Percentiles rank a stretch among this genome's conserved stretches.
These are phyloP conservation scores for Drosophila equinoxialis DNA, from an alignment of 1,140 invertebrate species.

Conservation along the genomic window DNA sequence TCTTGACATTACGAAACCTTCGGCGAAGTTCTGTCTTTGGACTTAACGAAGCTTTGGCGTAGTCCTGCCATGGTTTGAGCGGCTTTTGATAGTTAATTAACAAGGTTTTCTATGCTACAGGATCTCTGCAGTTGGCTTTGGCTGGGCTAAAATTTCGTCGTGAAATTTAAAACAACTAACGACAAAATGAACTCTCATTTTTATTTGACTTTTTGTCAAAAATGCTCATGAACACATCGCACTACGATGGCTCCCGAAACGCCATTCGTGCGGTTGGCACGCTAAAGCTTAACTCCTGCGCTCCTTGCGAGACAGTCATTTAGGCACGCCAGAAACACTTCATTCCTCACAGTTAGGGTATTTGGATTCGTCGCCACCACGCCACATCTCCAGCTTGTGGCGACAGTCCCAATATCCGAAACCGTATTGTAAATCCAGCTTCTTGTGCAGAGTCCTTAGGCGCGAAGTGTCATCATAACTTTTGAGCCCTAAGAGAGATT, in stretches of 20 bases:
- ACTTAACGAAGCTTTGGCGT: neutral
- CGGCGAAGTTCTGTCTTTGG: neutral
- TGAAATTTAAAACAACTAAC: too few species aligned
- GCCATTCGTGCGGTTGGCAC: slow-evolving; percentile 73
- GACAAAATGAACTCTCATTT: slow-evolving; percentile 14
- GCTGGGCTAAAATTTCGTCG: slow-evolving; percentile 44
- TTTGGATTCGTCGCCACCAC: slow-evolving; percentile 54
- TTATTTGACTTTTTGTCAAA: slow-evolving; percentile 39
- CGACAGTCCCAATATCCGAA: slow-evolving; percentile 42
- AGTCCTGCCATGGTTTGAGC: neutral
- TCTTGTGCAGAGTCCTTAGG: slow-evolving; percentile 64
- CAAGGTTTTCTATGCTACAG: slow-evolving; percentile 46
- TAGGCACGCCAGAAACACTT: slow-evolving; percentile 59
- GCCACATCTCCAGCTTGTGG: slow-evolving; percentile 41
- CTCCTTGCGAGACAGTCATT: slow-evolving; percentile 29
- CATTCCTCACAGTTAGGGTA: slow-evolving; percentile 6
- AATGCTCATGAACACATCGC: slow-evolving; percentile 29
- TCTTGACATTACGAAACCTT: neutral
- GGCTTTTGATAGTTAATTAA: neutral
- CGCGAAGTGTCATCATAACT: slow-evolving; percentile 40
- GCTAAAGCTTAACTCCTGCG: slow-evolving; percentile 49
- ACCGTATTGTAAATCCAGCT: slow-evolving; percentile 18
- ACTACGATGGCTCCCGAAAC: slow-evolving; percentile 66
- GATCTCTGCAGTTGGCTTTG: slow-evolving; percentile 30
- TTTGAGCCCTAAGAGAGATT: slow-evolving; percentile 24